Evolutionary conservation across 2,797 vertebrate genomes (phyloP).

Genomic region (Coregonus sp.): DNA sequence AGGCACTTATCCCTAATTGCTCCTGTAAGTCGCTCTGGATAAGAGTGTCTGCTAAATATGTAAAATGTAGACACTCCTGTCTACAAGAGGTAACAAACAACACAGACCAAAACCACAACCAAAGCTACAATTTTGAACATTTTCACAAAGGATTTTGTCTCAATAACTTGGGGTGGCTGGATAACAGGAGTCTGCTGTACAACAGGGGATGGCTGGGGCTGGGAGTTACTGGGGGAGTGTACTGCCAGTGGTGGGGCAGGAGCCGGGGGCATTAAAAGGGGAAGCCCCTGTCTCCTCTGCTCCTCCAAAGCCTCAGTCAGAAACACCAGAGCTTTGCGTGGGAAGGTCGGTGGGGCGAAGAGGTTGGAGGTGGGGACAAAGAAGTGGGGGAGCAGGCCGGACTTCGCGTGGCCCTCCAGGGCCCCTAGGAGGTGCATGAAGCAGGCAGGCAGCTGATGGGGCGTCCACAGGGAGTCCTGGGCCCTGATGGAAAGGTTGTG

Average conservation of each 20-base stretch:
- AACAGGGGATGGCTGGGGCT: background rate
- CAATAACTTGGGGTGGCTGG: background rate
- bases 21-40: too few species aligned
- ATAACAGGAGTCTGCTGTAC: background rate
- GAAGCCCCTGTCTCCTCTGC: slow-evolving; percentile 56
- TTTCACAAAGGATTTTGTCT: too few species aligned
- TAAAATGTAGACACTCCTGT: too few species aligned
- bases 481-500: slow-evolving; percentile 55
- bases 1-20: too few species aligned
- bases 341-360: slow-evolving; percentile 51
- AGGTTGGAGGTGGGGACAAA: slow-evolving; percentile 63
- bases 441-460: slow-evolving; percentile 49
- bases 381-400: slow-evolving; percentile 62
- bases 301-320: slow-evolving; percentile 52
- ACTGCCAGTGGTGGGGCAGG: slow-evolving; percentile 1
- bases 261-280: slow-evolving; percentile 52
- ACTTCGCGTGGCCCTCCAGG: slow-evolving; percentile 44
- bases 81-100: background rate
- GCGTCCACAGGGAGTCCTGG: slow-evolving; percentile 57
- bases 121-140: background rate
- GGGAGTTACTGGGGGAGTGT: background rate
- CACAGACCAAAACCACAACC: background rate
- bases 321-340: slow-evolving; percentile 50
- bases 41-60: too few species aligned
- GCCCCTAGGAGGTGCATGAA: slow-evolving; percentile 60